These are phyloP conservation scores for Xenopus tropicalis DNA, from an alignment of 2,113 vertebrate genomes.

Conservation along the genomic window UCB_Xtro_10.0 CM004447.2:54129001-54129500, in stretches of 20 bases:
- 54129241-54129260: slow-evolving; percentile 39
- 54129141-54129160: slow-evolving; percentile 25
- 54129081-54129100: slow-evolving; percentile 31
- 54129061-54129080: slow-evolving; percentile 18
- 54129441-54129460: too few relatives aligned
- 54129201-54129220: slow-evolving; percentile 42
- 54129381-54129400: slow-evolving; percentile 25
- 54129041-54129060: slow-evolving; percentile 6
- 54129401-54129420: background rate
- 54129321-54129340: slow-evolving; percentile 47
- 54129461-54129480: too few relatives aligned
- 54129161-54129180: slow-evolving; percentile 40
- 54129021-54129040: slow-evolving; percentile 20
- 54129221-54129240: slow-evolving; percentile 33
- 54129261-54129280: slow-evolving; percentile 37
- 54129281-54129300: slow-evolving; percentile 12
- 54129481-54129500: too few relatives aligned
- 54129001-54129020: background rate
- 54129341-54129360: slow-evolving; percentile 34
- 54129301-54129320: slow-evolving; percentile 35
- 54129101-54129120: slow-evolving; percentile 27
- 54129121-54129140: slow-evolving; percentile 30
- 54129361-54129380: slow-evolving; percentile 24
- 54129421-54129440: too few relatives aligned
- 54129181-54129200: slow-evolving; percentile 42